Evolutionary conservation across 2,797 vertebrate genomes (phyloP), one percentile per base, ranked within the genome.

Genomic region (Brotogeris chrysoptera): DNA sequence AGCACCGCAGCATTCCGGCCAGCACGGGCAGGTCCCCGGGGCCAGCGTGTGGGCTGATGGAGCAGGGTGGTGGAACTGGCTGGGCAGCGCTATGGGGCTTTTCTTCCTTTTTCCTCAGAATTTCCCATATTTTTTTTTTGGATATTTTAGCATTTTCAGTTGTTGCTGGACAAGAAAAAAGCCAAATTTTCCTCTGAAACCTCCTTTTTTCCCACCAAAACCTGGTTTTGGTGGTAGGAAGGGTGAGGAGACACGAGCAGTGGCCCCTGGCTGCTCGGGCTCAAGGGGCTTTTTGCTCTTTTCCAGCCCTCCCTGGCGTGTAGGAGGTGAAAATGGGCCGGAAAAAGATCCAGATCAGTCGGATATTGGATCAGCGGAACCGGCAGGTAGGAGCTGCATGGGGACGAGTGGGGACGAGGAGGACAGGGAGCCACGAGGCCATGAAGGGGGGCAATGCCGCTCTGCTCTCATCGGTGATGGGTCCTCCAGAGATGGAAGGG

Each of bases 331-430:
- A 95, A 39, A 99, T 99, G 99, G 99, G 99, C 50, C 97, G 99
- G 92, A 99, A 99, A 97, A 99, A 99, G 97, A 99, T 99, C 92
- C 99, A 99, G 96, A 99, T 99, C 93, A 99, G 99, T 43, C 98
- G 99, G 12, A 99, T 99, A 85, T 86, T 99, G 96, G 99, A 99
- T 92, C 99, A 99, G 92, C 95, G 99, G 90, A 99, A 99, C 85
- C 98, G 99, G 41, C 99, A 99, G 98, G 99, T 99, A 85, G 63
- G 71, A 16, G 4, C 13, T 0, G 1, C 44, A 5, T 1, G 14
- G 60, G 18, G 34, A 5, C 1, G 1, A 2, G 41, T 2, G 11
- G n/a, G 11, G 36, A 39, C 0, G 1, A 12, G 8, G 53, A 28
- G 12, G 27, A n/a, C 6, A 0, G 4, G 6, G 34, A 43, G 9